Evolutionary conservation across 2,797 vertebrate species (phyloP).

Genomic region (Halcyon badia): DNA sequence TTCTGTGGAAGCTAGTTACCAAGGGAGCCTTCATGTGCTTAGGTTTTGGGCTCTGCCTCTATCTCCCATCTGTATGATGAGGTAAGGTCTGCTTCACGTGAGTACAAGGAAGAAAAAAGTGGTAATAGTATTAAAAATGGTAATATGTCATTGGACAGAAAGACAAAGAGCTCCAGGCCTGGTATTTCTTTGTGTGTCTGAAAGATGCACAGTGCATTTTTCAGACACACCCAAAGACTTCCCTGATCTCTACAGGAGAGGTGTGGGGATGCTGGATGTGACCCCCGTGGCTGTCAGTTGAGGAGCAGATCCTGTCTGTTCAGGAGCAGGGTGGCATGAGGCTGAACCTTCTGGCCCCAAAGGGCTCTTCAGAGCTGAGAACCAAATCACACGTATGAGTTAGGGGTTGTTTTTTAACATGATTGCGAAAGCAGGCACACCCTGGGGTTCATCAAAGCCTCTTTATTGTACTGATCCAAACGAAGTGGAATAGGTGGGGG

Average conservation of each 20-base stretch:
- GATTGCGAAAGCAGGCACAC: not conserved
- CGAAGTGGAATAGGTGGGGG: fast-evolving
- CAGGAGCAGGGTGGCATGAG: fast-evolving
- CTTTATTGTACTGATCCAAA: not conserved
- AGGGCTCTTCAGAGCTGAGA: not conserved
- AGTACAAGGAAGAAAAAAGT: not conserved
- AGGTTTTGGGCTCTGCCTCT: not conserved
- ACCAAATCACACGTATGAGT: too few species aligned
- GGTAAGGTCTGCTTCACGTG: not conserved
- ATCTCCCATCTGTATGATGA: not conserved
- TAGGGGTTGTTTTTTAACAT: not conserved
- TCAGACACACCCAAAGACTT: not conserved
- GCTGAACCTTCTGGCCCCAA: not conserved
- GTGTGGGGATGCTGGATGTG: fast-evolving
- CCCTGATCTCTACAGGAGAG: not conserved
- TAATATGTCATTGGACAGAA: not conserved
- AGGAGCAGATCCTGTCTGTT: not conserved
- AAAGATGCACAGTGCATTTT: not conserved
- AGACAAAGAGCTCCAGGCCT: not conserved
- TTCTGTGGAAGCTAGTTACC: not conserved
- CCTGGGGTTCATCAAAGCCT: not conserved
- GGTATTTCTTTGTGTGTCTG: not conserved
- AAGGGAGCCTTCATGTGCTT: fast-evolving
- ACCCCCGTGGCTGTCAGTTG: fast-evolving
- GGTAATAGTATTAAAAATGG: not conserved